Evolutionary conservation across 2,113 vertebrate species (phyloP).

Genomic region (Tetrax tetrax): DNA sequence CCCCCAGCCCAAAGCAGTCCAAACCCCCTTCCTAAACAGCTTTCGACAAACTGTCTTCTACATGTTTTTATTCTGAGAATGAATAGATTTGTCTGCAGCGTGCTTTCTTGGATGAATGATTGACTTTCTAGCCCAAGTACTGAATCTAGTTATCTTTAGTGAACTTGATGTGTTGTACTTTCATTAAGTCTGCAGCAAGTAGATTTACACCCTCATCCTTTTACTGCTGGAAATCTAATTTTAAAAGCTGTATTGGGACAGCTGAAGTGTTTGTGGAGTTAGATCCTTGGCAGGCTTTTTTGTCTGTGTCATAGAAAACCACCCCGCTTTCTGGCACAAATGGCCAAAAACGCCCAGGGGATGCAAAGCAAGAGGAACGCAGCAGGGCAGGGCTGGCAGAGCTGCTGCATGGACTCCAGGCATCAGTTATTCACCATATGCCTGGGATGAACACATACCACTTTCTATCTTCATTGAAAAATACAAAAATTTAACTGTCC

Average conservation of each 20-base stretch:
- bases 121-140: background rate
- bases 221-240: slow-evolving; percentile 24
- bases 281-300: background rate
- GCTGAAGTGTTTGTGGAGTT: background rate
- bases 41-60: slow-evolving; percentile 1
- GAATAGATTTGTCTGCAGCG: slow-evolving; percentile 58
- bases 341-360: background rate
- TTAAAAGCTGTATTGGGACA: background rate
- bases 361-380: background rate
- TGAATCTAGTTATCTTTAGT: background rate
- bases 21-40: slow-evolving; percentile 2
- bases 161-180: background rate
- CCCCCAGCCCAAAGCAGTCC: background rate
- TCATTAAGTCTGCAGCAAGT: slow-evolving; percentile 2
- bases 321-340: background rate
- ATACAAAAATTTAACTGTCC: background rate
- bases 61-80: slow-evolving; percentile 41
- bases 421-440: background rate
- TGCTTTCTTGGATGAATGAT: slow-evolving; percentile 38
- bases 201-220: slow-evolving; percentile 5
- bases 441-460: background rate
- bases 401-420: background rate
- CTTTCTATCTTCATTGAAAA: background rate
- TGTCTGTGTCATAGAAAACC: background rate
- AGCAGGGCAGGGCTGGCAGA: background rate